phyloP scores from a whole-genome alignment of 2,797 vertebrate genomes.

The Periophthalmus magnuspinnatus region DNA sequence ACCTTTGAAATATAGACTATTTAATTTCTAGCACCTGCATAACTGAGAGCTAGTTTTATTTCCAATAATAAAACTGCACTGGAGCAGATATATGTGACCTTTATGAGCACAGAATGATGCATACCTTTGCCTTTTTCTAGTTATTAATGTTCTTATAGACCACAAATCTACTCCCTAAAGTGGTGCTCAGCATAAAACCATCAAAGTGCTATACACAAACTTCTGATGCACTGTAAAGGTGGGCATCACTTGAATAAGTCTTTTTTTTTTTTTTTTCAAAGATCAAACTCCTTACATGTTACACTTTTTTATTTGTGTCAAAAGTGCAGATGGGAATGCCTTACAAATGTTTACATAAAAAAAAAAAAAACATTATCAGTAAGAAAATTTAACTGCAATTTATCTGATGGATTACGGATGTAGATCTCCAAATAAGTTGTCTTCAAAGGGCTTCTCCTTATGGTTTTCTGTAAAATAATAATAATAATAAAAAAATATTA shows the following conservation, averaged over 20 bases:
- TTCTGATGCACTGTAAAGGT: background rate
- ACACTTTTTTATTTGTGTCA: slow-evolving; percentile 51
- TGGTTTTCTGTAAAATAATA: slow-evolving; percentile 36
- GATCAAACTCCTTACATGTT: slow-evolving; percentile 25
- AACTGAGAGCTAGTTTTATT: background rate
- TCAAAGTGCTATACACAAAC: background rate
- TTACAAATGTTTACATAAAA: slow-evolving; percentile 58
- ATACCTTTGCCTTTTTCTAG: background rate
- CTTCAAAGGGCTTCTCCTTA: slow-evolving; percentile 19
- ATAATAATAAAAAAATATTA: background rate
- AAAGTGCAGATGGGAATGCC: slow-evolving; percentile 63
- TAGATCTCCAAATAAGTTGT: slow-evolving; percentile 19
- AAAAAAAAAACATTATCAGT: slow-evolving; percentile 24
- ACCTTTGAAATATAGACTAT: background rate
- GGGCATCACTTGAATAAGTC: too few relatives aligned
- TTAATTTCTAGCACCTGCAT: background rate
- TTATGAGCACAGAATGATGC: background rate
- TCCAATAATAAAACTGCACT: background rate
- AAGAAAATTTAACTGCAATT: slow-evolving; percentile 47
- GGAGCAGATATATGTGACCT: slow-evolving; percentile 5
- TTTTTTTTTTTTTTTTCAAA: background rate
- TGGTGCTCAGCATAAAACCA: background rate
- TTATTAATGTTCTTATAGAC: background rate
- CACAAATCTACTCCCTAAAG: background rate
- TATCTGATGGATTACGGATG: slow-evolving; percentile 4